Conservation (phyloP, 1,140 invertebrate genomes). For the Rhysida immarginata region DNA sequence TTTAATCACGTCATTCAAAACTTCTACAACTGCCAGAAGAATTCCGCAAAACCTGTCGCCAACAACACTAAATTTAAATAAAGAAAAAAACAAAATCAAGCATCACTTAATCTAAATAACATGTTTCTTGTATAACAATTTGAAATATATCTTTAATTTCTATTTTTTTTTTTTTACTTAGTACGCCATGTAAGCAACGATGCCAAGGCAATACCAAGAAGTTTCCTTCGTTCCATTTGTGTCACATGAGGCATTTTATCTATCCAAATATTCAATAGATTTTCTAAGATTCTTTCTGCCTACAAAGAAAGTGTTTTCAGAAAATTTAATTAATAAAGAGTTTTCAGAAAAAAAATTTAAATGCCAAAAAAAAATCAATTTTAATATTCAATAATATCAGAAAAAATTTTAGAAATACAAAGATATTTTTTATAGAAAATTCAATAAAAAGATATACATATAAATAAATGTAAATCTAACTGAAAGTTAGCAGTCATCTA, state of each 20-base stretch:
- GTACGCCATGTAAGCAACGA: constrained; percentile 40
- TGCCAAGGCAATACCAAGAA: constrained; percentile 64
- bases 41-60: constrained; percentile 56
- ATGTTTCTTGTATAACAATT: too few species aligned
- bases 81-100: constrained; percentile 12
- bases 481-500: too few species aligned
- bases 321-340: too few species aligned
- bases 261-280: constrained; percentile 60
- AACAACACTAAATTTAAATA: constrained; percentile 36
- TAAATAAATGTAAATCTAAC: too few species aligned
- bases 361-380: not conserved
- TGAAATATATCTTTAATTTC: too few species aligned
- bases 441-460: too few species aligned
- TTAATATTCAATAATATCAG: constrained; percentile 1
- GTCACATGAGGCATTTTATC: constrained; percentile 58
- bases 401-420: too few species aligned
- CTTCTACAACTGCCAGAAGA: constrained; percentile 59
- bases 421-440: too few species aligned
- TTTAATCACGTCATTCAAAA: constrained; percentile 69
- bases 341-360: not conserved
- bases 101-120: too few species aligned
- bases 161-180: constrained; percentile 25
- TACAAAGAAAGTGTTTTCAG: too few species aligned
- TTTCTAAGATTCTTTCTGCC: constrained; percentile 40
- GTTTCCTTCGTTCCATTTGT: constrained; percentile 61